Evolutionary conservation across 2,888 invertebrate species (phyloP).

Genomic region (Torymus aiolomorphi): DNA sequence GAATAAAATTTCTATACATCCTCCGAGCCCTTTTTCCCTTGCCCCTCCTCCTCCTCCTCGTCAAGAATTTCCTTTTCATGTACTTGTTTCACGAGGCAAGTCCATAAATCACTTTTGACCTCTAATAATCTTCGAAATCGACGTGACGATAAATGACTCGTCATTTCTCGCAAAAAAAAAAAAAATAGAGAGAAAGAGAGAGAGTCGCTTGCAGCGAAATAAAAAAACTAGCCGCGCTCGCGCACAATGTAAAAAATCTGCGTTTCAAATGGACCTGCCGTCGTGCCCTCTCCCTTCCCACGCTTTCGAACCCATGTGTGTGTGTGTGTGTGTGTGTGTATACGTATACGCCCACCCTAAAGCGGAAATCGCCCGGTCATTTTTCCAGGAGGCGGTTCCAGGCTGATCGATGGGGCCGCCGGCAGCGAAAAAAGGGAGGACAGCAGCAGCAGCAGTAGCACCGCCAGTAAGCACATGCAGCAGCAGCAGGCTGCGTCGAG

Average conservation of each 20-base stretch:
- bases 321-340: not conserved
- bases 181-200: no score
- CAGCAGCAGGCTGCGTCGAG: not conserved
- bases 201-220: not conserved
- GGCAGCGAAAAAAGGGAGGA: conserved; percentile 41
- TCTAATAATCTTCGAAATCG: conserved; percentile 18
- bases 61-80: no score
- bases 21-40: no score
- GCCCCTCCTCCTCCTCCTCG: no score
- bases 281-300: not conserved
- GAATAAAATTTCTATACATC: no score
- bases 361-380: conserved; percentile 50
- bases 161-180: conserved; percentile 6
- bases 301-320: not conserved
- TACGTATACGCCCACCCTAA: not conserved
- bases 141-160: conserved; percentile 32
- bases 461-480: not conserved
- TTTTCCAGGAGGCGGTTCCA: conserved; percentile 50
- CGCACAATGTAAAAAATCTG: conserved; percentile 36
- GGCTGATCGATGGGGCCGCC: conserved; percentile 52
- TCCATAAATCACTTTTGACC: no score
- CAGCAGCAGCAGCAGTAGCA: not conserved
- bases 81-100: no score
- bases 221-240: not conserved
- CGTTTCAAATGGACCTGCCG: conserved; percentile 37